Conservation (phyloP, 2,888 invertebrate genomes). For the Spodoptera exigua region DNA sequence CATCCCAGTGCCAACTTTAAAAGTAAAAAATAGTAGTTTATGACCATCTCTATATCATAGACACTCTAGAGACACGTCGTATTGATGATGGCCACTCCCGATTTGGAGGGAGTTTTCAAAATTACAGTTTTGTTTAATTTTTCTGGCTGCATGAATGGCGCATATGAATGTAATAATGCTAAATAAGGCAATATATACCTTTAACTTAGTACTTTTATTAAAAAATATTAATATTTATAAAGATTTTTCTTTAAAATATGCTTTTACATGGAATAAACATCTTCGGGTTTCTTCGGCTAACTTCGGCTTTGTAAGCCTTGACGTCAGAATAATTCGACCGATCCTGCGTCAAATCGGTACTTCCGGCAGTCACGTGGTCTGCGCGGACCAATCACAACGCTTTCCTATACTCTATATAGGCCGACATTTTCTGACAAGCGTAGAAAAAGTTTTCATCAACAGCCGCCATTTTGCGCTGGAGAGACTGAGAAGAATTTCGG, state of each 20-base stretch:
- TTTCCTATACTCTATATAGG: conserved; percentile 79
- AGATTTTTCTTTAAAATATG: conserved; percentile 40
- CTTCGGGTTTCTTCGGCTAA: conserved; percentile 75
- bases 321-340: conserved; percentile 85
- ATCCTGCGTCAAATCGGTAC: conserved; percentile 82
- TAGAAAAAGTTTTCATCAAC: conserved; percentile 98
- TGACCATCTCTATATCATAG: conserved; percentile 72
- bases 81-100: conserved; percentile 87
- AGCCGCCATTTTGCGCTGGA: conserved; percentile 98
- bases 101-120: conserved; percentile 82
- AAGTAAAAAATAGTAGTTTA: conserved; percentile 57
- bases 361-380: conserved; percentile 88
- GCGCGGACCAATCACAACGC: conserved; percentile 80
- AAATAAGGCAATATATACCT: background rate
- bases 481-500: conserved; percentile 93
- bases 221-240: conserved; percentile 1
- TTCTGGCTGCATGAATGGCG: conserved; percentile 10
- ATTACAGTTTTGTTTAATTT: conserved; percentile 13
- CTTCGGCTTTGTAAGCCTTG: conserved; percentile 80
- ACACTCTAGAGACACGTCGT: conserved; percentile 83
- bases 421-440: conserved; percentile 96
- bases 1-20: conserved; percentile 23
- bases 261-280: conserved; percentile 62
- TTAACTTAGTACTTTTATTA: background rate
- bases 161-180: background rate